Evolutionary conservation across 2,113 vertebrate species (phyloP).

Genomic region (Protomyctophum bolini): DNA sequence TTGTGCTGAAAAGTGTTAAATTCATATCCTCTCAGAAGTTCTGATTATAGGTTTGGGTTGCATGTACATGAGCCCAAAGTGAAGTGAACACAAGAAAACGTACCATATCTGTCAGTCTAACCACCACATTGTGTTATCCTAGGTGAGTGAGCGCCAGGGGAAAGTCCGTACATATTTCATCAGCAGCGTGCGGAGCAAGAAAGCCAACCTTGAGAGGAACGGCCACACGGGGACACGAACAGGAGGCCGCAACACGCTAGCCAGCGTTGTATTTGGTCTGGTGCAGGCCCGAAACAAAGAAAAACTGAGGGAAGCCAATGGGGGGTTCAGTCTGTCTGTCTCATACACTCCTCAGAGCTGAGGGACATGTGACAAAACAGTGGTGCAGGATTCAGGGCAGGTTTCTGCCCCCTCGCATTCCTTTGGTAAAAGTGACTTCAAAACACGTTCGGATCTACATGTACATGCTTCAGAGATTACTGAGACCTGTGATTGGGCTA

Average conservation of each 20-base stretch:
- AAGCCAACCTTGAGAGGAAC: slow-evolving; percentile 68
- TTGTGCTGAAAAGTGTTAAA: too few relatives aligned
- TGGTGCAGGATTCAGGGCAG: background rate
- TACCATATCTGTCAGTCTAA: background rate
- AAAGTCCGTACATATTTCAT: slow-evolving; percentile 96
- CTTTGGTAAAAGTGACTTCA: slow-evolving; percentile 1
- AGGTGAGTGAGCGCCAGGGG: slow-evolving; percentile 90
- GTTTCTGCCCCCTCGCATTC: background rate
- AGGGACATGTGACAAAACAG: slow-evolving; percentile 2
- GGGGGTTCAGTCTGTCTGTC: slow-evolving; percentile 51
- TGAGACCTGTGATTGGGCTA: too few relatives aligned
- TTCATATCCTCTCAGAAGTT: too few relatives aligned
- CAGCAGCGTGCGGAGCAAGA: slow-evolving; percentile 81
- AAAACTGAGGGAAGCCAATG: slow-evolving; percentile 86
- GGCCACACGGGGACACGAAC: slow-evolving; percentile 65
- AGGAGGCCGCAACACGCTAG: slow-evolving; percentile 88
- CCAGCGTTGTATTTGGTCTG: slow-evolving; percentile 89
- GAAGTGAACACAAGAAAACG: background rate
- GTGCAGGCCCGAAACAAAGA: slow-evolving; percentile 93
- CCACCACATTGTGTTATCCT: background rate
- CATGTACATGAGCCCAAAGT: too few relatives aligned
- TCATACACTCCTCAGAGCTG: slow-evolving; percentile 39
- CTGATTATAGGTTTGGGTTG: too few relatives aligned
- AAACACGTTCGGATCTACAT: too few relatives aligned
- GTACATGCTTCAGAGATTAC: too few relatives aligned